These are phyloP conservation scores for Epicampocera succincta DNA, from an alignment of 2,888 invertebrate species.

Conservation along the genomic window DNA sequence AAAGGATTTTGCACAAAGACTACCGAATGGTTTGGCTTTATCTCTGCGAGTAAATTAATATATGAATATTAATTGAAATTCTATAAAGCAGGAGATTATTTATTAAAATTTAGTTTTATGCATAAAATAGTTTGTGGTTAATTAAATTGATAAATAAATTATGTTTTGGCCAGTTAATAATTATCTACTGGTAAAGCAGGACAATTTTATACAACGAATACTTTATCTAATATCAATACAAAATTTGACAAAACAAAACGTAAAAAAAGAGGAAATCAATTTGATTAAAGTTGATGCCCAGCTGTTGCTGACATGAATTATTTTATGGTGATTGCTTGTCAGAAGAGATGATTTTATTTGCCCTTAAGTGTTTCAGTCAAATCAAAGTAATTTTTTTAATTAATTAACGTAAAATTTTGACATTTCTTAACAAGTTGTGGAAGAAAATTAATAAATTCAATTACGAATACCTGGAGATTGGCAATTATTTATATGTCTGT, in stretches of 20 bases:
- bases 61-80: constrained; percentile 66
- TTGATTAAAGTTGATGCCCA: not conserved
- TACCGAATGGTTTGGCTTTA: constrained; percentile 23
- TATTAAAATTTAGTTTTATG: constrained; percentile 5
- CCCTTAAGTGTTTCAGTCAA: not conserved
- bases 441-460: not conserved
- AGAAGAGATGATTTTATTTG: not conserved
- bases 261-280: constrained; percentile 18
- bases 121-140: constrained; percentile 29
- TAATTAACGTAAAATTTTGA: not conserved
- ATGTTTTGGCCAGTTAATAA: not conserved
- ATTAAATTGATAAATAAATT: constrained; percentile 36
- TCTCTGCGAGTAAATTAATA: constrained; percentile 53
- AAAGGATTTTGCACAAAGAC: not conserved
- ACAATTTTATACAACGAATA: no score
- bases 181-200: not conserved
- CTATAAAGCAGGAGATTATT: constrained; percentile 38
- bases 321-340: constrained; percentile 1
- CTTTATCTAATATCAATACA: not conserved
- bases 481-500: not conserved
- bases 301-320: not conserved
- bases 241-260: not conserved
- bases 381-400: constrained; percentile 10
- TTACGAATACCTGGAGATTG: constrained; percentile 1
- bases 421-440: not conserved